Conservation (phyloP, 2,888 invertebrate species). For the Polyploca ridens region DNA sequence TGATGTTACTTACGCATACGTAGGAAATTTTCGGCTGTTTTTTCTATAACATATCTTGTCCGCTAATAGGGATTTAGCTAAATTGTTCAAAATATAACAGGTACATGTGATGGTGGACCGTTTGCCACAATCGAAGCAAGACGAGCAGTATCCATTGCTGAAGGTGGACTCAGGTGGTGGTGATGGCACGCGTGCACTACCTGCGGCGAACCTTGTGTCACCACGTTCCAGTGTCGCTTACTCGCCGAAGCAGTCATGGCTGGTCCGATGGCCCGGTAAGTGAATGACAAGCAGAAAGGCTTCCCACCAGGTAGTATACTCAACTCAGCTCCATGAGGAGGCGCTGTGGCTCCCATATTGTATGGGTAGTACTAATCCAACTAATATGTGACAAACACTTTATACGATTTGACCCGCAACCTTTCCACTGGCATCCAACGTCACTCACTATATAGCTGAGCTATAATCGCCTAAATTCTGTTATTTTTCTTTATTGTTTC, state of each 20-base stretch:
- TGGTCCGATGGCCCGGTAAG: conserved; percentile 70
- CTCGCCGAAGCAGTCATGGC: conserved; percentile 54
- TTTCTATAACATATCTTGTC: too few relatives aligned
- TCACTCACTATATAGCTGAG: too few relatives aligned
- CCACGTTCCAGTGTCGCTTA: conserved; percentile 58
- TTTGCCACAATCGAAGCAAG: conserved; percentile 48
- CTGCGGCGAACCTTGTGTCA: conserved; percentile 34
- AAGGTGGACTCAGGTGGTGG: conserved; percentile 64
- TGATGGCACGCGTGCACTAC: conserved; percentile 36
- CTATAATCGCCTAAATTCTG: too few relatives aligned
- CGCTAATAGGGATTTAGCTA: neutral
- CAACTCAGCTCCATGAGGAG: too few relatives aligned
- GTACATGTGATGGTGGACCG: conserved; percentile 47
- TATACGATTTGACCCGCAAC: too few relatives aligned
- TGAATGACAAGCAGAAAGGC: neutral
- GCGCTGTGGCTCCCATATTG: too few relatives aligned
- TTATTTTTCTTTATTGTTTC: conserved; percentile 39
- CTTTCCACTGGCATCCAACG: too few relatives aligned
- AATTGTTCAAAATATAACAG: neutral
- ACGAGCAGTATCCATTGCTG: conserved; percentile 69
- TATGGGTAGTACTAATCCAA: too few relatives aligned
- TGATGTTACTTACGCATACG: too few relatives aligned
- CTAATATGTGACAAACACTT: too few relatives aligned
- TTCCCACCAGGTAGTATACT: too few relatives aligned
- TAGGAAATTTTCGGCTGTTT: too few relatives aligned